These are phyloP conservation scores for Alauda arvensis DNA, from an alignment of 2,797 vertebrate genomes.

Conservation along the genomic window DNA sequence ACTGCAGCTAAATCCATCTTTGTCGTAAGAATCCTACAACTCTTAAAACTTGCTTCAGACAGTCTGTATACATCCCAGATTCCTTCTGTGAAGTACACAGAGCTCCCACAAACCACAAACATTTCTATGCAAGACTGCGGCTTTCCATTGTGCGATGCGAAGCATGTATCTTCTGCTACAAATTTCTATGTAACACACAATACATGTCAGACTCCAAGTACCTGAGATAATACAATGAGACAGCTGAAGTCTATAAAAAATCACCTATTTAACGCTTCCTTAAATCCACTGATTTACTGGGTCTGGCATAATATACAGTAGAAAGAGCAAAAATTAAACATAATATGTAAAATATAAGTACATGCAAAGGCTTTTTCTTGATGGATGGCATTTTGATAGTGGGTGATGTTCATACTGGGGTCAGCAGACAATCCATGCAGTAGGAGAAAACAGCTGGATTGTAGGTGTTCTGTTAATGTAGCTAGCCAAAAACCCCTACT, in stretches of 20 bases:
- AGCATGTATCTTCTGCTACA: background rate
- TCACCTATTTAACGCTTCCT: background rate
- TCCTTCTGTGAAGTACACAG: background rate
- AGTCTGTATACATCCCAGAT: background rate
- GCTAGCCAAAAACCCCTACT: background rate
- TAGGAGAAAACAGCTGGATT: background rate
- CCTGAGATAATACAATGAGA: background rate
- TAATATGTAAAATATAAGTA: background rate
- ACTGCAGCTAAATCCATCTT: background rate
- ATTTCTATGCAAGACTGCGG: background rate
- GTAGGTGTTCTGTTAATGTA: background rate
- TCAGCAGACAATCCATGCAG: background rate
- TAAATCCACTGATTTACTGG: background rate
- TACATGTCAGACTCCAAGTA: background rate
- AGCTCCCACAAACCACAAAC: background rate
- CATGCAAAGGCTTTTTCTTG: background rate
- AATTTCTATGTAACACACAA: fast-evolving
- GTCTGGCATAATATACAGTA: background rate
- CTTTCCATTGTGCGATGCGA: background rate
- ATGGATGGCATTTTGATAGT: background rate
- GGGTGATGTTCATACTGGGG: background rate
- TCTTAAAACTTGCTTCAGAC: background rate
- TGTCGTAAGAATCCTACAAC: background rate
- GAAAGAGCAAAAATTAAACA: background rate
- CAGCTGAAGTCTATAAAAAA: background rate